Evolutionary conservation across 2,888 invertebrate genomes (phyloP), one percentile per base, ranked within the genome.

Genomic region (Acleris laterana): DNA sequence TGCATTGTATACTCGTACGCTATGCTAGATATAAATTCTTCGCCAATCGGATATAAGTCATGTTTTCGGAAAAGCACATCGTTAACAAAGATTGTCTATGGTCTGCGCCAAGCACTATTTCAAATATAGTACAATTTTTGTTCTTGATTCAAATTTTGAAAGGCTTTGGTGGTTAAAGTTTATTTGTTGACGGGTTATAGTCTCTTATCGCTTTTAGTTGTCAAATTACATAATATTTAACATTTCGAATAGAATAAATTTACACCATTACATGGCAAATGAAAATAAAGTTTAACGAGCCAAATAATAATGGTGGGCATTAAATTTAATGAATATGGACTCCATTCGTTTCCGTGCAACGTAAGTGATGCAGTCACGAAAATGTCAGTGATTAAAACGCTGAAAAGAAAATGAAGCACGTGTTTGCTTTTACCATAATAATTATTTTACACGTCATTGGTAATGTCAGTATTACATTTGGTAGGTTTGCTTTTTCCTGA

Each of bases 351-450:
- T 76, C 75, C 79, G 79, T 82, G 83, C 77, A 74, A 72, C 75
- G 67, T 82, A 83, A 85, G 82, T 81, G 84, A 76, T 72, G 81
- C 75, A 79, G 82, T 85, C 87, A 87, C 88, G 86, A 76, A 85
- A 86, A 82, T 80, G 81, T 82, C 83, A 82, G 73, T 82, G 82
- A 87, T 85, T 85, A 86, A 84, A 80, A 78, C 80, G 7, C 77
- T 63, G 48, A 55, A 75, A 75, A 81, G 77, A 80, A 77, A 74
- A 74, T 72, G 63, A 72, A 63, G 71, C 67, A 52, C 63, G 68
- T 70, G 55, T 72, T 78, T 67, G 68, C 71, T 72, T 73, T 67
- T 72, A 74, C 58, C 52, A 49, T 57, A 1, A 58, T 61, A 52
- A 67, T 66, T 57, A 62, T 66, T 62, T 57, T 32, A 48, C 66